Base-by-base conservation (phyloP, 2,113 vertebrate species). In the Otocyon megalotis region DNA sequence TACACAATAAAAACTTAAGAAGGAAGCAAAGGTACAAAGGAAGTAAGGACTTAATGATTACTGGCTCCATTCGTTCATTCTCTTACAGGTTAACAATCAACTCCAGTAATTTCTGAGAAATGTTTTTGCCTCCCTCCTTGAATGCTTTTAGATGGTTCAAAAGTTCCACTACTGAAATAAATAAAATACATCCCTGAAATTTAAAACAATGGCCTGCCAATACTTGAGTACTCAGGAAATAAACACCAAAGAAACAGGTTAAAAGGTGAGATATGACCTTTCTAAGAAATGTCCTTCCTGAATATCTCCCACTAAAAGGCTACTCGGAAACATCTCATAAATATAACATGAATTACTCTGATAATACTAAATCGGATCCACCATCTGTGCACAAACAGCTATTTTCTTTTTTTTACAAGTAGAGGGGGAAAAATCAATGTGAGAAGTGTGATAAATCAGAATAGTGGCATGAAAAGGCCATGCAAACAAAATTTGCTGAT, bases 351-450 rank as follows among this genome's bases (percentile, higher is more conserved):
- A 97, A 97, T 93, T 85, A 92, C 81, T 93, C 88, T 88, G 94
- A 96, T 97, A 97, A 97, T 85, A 77, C 90, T 91, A 93, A 96
- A 95, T 91, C 4, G 0, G 71, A 97, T 37, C 90, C 7, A 82
- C 98, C 96, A 96, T 97, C 98, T 97, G 97, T 92, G 95, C 96
- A 71, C 96, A 96, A 93, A 96, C 74, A 93, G 90, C 92, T 96
- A 85, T 97, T 97, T 98, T 95, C 96, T 72, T 84, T 93, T 90
- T 65, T 93, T 88, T 65, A 43, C 30, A n/a, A 85, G 96, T 93
- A 63, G 92, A 96, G 74, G 3, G 72, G 1, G 1, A 43, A 37
- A 93, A 92, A 83, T 86, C 84, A 76, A 84, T 94, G 95, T 95
- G 93, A 96, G 91, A 97, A 97, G 83, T 96, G 84, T 58, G 50